These are phyloP conservation scores for Todus mexicanus DNA, from an alignment of 2,797 vertebrate species.

Conservation along the genomic window DNA sequence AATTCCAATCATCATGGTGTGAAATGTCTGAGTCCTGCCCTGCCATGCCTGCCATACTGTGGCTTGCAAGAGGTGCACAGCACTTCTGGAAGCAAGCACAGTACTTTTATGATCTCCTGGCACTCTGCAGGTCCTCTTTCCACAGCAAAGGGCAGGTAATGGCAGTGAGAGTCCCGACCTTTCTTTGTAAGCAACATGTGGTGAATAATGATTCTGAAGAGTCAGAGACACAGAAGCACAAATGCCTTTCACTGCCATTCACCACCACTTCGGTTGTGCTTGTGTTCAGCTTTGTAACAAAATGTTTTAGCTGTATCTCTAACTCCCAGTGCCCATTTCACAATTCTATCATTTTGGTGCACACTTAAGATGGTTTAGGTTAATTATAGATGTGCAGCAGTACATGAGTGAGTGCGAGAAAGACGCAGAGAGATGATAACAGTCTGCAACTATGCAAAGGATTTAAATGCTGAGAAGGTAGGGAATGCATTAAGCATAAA, in stretches of 20 bases:
- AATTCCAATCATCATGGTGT: neutral
- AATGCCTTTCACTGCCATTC: neutral
- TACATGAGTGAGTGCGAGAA: neutral
- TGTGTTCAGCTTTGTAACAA: neutral
- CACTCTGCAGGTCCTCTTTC: neutral
- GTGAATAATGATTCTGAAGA: neutral
- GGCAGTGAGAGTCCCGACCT: neutral
- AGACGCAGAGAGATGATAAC: neutral
- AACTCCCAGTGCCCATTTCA: neutral
- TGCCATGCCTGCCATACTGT: neutral
- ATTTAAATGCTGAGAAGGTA: constrained; percentile 7
- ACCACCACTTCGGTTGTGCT: rapidly evolving
- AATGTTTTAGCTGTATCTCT: neutral
- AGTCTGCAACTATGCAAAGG: neutral
- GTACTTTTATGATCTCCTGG: neutral
- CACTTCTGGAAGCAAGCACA: neutral
- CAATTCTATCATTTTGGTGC: neutral
- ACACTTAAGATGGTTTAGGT: constrained; percentile 21
- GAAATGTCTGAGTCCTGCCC: neutral
- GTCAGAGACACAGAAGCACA: neutral
- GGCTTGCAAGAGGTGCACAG: neutral
- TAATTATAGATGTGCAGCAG: constrained; percentile 47
- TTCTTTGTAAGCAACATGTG: neutral
- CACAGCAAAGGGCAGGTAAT: neutral
- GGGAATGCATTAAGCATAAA: neutral